Evolutionary conservation across 53 echinoderm and acorn worm species (phyloP).

Genomic region (Holothuria scabra): DNA sequence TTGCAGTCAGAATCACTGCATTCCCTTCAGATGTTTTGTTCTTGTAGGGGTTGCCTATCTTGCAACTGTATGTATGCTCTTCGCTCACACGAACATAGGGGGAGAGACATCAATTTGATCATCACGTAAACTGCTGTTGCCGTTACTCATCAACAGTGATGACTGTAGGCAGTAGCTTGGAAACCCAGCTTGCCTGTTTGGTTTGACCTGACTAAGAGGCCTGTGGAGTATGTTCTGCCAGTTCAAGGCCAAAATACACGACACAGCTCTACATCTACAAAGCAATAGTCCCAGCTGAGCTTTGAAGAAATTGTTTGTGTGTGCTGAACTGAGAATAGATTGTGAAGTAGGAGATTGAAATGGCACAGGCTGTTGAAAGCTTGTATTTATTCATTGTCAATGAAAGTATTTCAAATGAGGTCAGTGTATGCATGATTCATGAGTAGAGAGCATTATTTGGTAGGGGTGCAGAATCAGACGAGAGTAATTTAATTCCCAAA

Average conservation of each 20-base stretch:
- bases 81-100: no score
- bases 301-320: conserved; percentile 32
- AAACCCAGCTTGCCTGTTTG: no score
- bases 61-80: no score
- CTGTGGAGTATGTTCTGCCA: conserved; percentile 6
- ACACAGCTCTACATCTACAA: conserved; percentile 1
- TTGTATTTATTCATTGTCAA: conserved; percentile 44
- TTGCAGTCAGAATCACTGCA: no score
- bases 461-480: not conserved
- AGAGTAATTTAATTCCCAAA: no score
- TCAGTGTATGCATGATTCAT: conserved; percentile 44
- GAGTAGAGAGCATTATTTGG: conserved; percentile 10
- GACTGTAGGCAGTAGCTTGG: no score
- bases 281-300: conserved; percentile 17
- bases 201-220: no score
- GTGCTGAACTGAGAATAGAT: conserved; percentile 37
- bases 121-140: no score
- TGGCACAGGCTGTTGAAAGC: not conserved
- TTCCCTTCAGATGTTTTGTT: no score
- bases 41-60: no score
- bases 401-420: conserved; percentile 38
- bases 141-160: no score
- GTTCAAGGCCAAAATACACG: conserved; percentile 33
- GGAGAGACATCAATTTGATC: no score
- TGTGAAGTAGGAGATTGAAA: not conserved